Base-by-base conservation (phyloP, 2,113 vertebrate genomes). In the Gymnogyps californianus region DNA sequence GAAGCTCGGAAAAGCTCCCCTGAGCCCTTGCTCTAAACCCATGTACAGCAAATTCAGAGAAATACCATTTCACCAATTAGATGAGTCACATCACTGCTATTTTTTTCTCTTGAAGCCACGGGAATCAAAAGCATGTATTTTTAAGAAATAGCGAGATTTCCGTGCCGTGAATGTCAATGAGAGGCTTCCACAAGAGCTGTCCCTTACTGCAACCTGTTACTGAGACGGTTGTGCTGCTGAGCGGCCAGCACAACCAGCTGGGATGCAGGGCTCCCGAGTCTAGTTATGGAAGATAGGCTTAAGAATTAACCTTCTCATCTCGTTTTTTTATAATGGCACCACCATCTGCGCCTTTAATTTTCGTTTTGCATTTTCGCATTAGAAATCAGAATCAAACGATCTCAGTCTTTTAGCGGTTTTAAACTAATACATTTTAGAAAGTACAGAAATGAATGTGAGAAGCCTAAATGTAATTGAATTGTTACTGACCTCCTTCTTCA, bases 121-220 rank as follows among this genome's bases (percentile, higher is more conserved):
- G 70, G 38, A 85, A 51, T 38, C 24, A 38, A 83, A 79, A 59
- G 20, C 38, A 47, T n/a, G 1, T 47, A 20, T 74, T 80, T 90
- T 47, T 34, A 87, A 69, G 61, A 40, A 83, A 29, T 1, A 31
- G 24, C 11, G 54, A 69, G 14, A 65, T 89, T 90, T 65, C 58
- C 34, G 5, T 7, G 28, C 58, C 0, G 0, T 28, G 14, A 69
- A 52, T 36, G 34, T 38, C 75, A 55, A 8, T 0, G 6, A n/a
- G 31, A 31, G 13, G 20, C 22, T 55, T 54, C 52, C 51, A 19
- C 3, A 0, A 54, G 55, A 78, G 34, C 8, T 21, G 8, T 13
- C 10, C 55, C 18, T 58, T 26, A 7, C 14, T 11, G 8, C 31
- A 40, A 32, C 49, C 38, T 17, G 31, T 31, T 20, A 28, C 49